phyloP scores from a whole-genome alignment of 2,113 vertebrate genomes.

The Spea multiplicata region DNA sequence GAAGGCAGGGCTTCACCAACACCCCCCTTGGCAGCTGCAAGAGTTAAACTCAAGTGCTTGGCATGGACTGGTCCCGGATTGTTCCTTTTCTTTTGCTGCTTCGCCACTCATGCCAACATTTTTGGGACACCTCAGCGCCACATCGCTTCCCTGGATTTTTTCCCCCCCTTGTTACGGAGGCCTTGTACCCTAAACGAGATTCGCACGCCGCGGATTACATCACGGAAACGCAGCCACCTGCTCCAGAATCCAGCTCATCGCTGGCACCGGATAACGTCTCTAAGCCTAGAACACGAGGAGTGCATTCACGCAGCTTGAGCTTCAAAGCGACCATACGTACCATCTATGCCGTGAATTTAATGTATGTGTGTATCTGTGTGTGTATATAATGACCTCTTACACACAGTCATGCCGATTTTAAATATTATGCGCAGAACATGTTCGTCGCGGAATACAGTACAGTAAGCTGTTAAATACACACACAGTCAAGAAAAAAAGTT shows the following conservation, averaged over 20 bases:
- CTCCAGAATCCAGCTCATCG: not conserved
- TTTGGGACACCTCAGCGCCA: not conserved
- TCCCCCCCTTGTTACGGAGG: not conserved
- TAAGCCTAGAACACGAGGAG: too few relatives aligned
- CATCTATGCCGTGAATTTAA: too few relatives aligned
- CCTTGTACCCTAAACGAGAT: slow-evolving; percentile 1
- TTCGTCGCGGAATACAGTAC: too few relatives aligned
- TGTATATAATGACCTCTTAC: too few relatives aligned
- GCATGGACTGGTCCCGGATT: slow-evolving; percentile 1
- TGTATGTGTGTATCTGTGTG: too few relatives aligned
- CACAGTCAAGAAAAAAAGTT: too few relatives aligned
- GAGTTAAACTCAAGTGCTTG: not conserved
- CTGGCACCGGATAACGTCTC: too few relatives aligned
- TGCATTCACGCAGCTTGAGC: too few relatives aligned
- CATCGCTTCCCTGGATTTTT: not conserved
- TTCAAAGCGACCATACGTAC: too few relatives aligned
- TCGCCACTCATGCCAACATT: not conserved
- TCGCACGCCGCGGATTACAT: not conserved
- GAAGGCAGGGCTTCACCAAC: not conserved
- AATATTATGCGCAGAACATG: too few relatives aligned
- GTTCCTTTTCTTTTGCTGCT: not conserved
- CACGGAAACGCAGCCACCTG: not conserved
- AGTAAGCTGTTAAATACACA: too few relatives aligned
- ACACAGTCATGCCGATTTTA: too few relatives aligned
- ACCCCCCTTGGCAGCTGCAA: not conserved